Conservation (phyloP, 2,797 vertebrate species). For the Sitta carolinensis region DNA sequence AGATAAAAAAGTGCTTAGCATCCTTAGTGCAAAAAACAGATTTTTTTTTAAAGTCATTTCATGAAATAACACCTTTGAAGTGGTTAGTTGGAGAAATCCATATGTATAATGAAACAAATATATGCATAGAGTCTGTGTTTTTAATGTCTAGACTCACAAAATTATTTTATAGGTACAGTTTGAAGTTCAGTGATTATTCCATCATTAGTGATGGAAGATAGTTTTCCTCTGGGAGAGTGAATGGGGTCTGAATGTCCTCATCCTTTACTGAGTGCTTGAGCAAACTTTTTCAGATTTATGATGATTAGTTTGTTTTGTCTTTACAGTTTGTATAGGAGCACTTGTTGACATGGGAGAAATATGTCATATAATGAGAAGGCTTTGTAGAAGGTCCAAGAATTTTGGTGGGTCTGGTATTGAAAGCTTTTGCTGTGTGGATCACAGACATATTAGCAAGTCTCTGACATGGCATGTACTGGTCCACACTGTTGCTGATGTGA, state of each 20-base stretch:
- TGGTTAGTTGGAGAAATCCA: background rate
- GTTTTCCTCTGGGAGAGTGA: background rate
- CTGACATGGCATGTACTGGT: background rate
- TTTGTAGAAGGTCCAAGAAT: background rate
- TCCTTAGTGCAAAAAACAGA: background rate
- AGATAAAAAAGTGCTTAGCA: background rate
- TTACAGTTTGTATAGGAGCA: background rate
- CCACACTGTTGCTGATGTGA: rapidly evolving
- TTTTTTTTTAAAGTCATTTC: background rate
- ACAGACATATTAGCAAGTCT: background rate
- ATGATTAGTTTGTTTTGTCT: background rate
- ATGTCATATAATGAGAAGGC: background rate
- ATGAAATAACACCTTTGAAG: background rate
- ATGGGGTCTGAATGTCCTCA: background rate
- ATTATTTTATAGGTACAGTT: background rate
- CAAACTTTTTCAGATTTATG: background rate
- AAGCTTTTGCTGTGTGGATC: background rate
- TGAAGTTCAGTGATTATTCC: background rate
- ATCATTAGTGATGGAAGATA: background rate
- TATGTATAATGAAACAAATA: background rate
- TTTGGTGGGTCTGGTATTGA: background rate
- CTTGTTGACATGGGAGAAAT: background rate
- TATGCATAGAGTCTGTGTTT: background rate
- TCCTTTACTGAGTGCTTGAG: background rate
- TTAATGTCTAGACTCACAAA: background rate